Evolutionary conservation across 1,140 invertebrate genomes (phyloP).

Genomic region (Epicauta chinensis): DNA sequence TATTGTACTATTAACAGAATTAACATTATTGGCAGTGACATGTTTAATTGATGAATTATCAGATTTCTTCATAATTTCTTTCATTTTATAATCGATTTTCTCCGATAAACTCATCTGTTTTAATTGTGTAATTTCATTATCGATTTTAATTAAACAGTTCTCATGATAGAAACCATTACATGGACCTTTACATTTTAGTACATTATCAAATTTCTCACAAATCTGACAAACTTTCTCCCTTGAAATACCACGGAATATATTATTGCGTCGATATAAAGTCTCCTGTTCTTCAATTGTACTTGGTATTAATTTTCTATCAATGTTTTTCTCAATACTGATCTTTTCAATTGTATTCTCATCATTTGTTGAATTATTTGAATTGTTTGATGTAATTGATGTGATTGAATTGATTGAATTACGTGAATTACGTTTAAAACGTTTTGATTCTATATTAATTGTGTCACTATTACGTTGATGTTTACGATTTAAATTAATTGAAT

Average conservation of each 20-base stretch:
- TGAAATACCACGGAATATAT: conserved; percentile 54
- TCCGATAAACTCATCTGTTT: no score
- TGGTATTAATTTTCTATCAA: conserved; percentile 12
- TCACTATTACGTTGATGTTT: background rate
- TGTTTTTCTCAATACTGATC: no score
- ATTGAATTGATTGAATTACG: no score
- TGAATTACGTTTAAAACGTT: no score
- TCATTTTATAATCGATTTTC: no score
- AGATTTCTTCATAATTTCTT: no score
- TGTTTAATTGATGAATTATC: conserved; percentile 22
- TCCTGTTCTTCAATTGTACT: conserved; percentile 22
- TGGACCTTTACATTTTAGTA: conserved; percentile 57
- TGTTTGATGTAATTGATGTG: no score
- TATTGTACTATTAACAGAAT: conserved; percentile 1
- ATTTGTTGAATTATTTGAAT: no score
- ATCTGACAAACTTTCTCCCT: conserved; percentile 61
- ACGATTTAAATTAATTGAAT: background rate
- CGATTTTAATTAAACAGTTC: conserved; percentile 37
- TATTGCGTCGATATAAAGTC: conserved; percentile 36
- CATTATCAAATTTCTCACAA: conserved; percentile 53
- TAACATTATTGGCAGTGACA: conserved; percentile 29
- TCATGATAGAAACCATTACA: conserved; percentile 51
- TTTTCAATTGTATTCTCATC: no score
- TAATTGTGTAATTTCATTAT: background rate
- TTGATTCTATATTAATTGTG: background rate